Evolutionary conservation across 2,888 invertebrate genomes (phyloP).

Genomic region (Dynastes hyllus): DNA sequence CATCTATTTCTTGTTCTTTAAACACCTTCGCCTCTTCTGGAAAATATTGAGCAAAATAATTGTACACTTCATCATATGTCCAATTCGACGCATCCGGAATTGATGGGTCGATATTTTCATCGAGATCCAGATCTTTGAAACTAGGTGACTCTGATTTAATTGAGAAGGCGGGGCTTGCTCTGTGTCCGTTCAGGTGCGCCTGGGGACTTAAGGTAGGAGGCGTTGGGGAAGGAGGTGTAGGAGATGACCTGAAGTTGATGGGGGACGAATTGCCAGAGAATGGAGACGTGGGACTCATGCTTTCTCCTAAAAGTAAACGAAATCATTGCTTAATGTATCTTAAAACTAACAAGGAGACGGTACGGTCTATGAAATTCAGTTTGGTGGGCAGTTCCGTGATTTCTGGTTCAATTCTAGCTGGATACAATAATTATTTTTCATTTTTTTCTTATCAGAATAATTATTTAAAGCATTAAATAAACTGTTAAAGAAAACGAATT

Average conservation of each 20-base stretch:
- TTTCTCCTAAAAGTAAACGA: constrained; percentile 27
- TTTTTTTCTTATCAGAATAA: no score
- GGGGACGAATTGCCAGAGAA: constrained; percentile 59
- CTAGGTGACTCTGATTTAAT: constrained; percentile 61
- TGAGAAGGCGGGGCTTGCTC: constrained; percentile 50
- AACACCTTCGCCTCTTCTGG: constrained; percentile 89
- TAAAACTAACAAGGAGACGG: no score
- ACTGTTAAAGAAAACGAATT: no score
- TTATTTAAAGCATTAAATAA: no score
- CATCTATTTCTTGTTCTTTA: constrained; percentile 94
- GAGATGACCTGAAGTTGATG: constrained; percentile 58
- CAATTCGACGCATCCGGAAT: constrained; percentile 89
- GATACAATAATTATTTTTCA: no score
- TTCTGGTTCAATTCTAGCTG: no score
- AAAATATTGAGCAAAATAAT: constrained; percentile 85
- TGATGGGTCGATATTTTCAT: constrained; percentile 75
- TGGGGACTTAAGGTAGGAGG: constrained; percentile 68
- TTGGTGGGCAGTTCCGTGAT: no score
- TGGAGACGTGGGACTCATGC: constrained; percentile 44
- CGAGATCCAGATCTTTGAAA: constrained; percentile 62
- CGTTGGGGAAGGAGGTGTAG: constrained; percentile 62
- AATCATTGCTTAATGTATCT: not conserved
- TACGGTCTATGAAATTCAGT: no score
- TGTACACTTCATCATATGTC: constrained; percentile 87
- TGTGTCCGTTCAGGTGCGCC: constrained; percentile 54